Percentiles rank a stretch among this genome's conserved stretches.
Conservation (phyloP, 1,140 invertebrate species). For the Aphidius ervi region DNA sequence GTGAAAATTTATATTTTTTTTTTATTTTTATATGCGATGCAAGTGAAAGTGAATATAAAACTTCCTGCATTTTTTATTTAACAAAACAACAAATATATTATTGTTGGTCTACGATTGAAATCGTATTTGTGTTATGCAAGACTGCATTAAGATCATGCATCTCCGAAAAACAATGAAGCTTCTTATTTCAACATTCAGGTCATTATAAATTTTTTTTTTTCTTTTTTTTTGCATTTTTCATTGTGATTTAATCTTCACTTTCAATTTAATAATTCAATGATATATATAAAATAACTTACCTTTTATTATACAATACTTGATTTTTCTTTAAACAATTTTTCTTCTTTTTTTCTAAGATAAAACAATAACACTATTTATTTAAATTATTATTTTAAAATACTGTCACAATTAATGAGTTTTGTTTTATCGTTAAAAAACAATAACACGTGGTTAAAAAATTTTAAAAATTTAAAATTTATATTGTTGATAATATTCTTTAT, state of each 20-base stretch:
- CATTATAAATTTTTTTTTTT: constrained; percentile 2
- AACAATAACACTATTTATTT: too few relatives aligned
- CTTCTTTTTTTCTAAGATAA: too few relatives aligned
- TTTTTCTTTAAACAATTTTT: too few relatives aligned
- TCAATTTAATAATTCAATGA: too few relatives aligned
- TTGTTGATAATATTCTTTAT: too few relatives aligned
- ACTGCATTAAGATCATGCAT: constrained; percentile 22
- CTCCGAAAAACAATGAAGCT: constrained; percentile 10
- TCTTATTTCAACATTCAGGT: constrained; percentile 19
- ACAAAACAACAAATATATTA: background rate
- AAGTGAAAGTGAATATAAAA: constrained; percentile 40
- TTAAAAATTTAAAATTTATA: too few relatives aligned
- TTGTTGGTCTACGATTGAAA: constrained; percentile 9
- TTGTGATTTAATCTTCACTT: too few relatives aligned
- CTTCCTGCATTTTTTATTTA: constrained; percentile 30
- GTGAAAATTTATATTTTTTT: background rate
- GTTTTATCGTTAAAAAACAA: too few relatives aligned
- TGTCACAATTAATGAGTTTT: background rate
- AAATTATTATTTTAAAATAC: too few relatives aligned
- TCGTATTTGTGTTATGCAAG: constrained; percentile 30
- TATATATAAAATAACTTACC: too few relatives aligned
- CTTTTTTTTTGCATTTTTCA: background rate
- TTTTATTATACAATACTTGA: too few relatives aligned
- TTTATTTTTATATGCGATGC: background rate
- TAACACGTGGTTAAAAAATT: too few relatives aligned